Evolutionary conservation across 1,140 invertebrate species (phyloP).

Genomic region (Vanessa atalanta): DNA sequence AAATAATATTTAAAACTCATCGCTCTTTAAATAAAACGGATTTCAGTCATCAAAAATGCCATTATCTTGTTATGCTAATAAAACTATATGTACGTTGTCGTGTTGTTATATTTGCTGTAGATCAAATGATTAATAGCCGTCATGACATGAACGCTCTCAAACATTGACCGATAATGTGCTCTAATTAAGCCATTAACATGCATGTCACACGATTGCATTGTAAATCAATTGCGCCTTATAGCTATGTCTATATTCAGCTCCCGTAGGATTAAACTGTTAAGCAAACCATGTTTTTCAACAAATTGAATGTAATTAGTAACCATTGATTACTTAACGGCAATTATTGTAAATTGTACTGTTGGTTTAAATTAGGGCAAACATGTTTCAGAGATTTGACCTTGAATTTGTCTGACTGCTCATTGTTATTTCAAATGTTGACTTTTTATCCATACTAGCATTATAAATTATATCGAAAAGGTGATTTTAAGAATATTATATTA

Average conservation of each 20-base stretch:
- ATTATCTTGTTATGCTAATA: background rate
- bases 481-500: too few relatives aligned
- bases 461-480: too few relatives aligned
- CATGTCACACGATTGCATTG: constrained; percentile 1
- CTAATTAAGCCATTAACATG: constrained; percentile 25
- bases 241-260: background rate
- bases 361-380: too few relatives aligned
- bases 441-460: too few relatives aligned
- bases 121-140: constrained; percentile 10
- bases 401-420: too few relatives aligned
- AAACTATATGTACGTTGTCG: background rate
- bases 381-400: too few relatives aligned
- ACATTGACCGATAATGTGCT: constrained; percentile 16
- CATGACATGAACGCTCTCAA: constrained; percentile 2
- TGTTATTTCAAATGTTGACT: too few relatives aligned
- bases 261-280: background rate
- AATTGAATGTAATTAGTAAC: background rate
- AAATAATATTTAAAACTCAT: too few relatives aligned
- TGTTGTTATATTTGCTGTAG: background rate
- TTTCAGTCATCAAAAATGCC: background rate
- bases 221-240: constrained; percentile 10
- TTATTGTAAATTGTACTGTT: too few relatives aligned
- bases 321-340: too few relatives aligned
- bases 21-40: too few relatives aligned
- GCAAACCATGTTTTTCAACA: background rate